Evolutionary conservation across 2,113 vertebrate genomes (phyloP).

Genomic region (Notarius lentiginosus): DNA sequence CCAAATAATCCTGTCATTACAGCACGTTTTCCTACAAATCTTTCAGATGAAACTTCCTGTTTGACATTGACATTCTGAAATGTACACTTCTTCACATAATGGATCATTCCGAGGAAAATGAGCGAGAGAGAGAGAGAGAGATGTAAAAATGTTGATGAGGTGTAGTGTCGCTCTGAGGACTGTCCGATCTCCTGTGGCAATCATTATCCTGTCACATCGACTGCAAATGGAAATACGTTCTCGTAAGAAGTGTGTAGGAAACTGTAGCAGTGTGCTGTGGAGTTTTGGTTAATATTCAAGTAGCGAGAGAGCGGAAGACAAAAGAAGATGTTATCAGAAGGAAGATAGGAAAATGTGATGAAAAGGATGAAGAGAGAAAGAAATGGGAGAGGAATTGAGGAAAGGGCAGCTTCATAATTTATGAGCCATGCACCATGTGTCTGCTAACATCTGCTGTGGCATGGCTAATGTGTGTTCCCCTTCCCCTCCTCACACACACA

Average conservation of each 20-base stretch:
- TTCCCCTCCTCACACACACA: slow-evolving; percentile 56
- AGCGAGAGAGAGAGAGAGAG: not conserved
- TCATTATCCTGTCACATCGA: not conserved
- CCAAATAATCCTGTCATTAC: not conserved
- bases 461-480: slow-evolving; percentile 76
- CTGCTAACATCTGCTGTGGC: slow-evolving; percentile 77
- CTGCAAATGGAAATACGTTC: not conserved
- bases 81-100: slow-evolving; percentile 17
- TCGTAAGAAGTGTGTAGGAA: not conserved
- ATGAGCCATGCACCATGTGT: slow-evolving; percentile 76
- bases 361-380: slow-evolving; percentile 30
- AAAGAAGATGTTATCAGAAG: slow-evolving; percentile 1
- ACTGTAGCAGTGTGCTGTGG: not conserved
- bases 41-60: not conserved
- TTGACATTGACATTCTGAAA: slow-evolving; percentile 9
- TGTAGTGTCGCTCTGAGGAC: slow-evolving; percentile 23
- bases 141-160: slow-evolving; percentile 19
- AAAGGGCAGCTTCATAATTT: slow-evolving; percentile 71
- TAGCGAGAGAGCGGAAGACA: not conserved
- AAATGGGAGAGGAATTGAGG: slow-evolving; percentile 26
- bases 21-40: not conserved
- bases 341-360: slow-evolving; percentile 23
- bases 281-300: not conserved
- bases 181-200: not conserved
- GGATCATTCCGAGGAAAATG: not conserved